These are phyloP conservation scores for Silurus glanis DNA, from an alignment of 2,113 vertebrate species.

Conservation along the genomic window DNA sequence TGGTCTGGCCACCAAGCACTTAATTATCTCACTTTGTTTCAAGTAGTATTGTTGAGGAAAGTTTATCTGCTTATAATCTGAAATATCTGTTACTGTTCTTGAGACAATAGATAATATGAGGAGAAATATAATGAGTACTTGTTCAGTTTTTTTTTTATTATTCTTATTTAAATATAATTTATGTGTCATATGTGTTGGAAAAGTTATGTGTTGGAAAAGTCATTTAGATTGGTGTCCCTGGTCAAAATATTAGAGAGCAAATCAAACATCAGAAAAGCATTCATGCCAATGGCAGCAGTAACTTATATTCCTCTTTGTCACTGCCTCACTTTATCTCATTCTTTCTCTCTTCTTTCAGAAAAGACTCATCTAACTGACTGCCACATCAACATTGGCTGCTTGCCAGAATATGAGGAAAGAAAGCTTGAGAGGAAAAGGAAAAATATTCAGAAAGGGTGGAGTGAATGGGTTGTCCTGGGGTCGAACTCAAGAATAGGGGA, in stretches of 20 bases:
- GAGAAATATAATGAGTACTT: neutral
- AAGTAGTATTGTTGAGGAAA: neutral
- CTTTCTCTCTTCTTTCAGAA: neutral
- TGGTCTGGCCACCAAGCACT: neutral
- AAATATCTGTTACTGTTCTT: too few relatives aligned
- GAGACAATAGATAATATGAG: too few relatives aligned
- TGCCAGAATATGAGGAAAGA: constrained; percentile 43
- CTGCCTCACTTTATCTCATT: neutral
- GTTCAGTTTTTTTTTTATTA: neutral
- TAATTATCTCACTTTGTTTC: neutral
- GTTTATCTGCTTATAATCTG: neutral
- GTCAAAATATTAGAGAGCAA: neutral
- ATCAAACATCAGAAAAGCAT: neutral
- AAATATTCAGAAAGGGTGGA: constrained; percentile 14
- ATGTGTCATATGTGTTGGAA: neutral
- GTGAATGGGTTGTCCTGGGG: constrained; percentile 34
- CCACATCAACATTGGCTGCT: constrained; percentile 55
- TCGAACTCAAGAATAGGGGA: constrained; percentile 44
- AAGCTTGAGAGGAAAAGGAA: constrained; percentile 34
- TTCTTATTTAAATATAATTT: neutral
- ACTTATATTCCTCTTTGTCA: neutral
- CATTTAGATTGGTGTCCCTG: too few relatives aligned
- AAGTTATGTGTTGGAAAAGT: neutral
- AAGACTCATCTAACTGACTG: constrained; percentile 40
- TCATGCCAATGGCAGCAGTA: neutral